phyloP scores from a whole-genome alignment of 2,797 vertebrate species.

The Sarcoramphus papa region DNA sequence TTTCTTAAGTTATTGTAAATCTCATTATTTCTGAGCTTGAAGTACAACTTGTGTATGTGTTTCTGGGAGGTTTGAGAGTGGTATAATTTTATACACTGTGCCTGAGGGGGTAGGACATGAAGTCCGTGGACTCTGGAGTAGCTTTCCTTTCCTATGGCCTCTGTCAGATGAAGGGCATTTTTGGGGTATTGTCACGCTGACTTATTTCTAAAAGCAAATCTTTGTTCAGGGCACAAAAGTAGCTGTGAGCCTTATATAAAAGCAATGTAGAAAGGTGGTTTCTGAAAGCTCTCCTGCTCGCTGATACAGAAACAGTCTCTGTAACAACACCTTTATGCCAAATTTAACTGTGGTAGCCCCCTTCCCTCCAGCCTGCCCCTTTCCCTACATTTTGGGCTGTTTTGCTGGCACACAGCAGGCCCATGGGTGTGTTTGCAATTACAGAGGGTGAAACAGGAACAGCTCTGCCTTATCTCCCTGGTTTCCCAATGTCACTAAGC shows the following conservation, averaged over 20 bases:
- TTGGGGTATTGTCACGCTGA: background rate
- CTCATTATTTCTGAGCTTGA: background rate
- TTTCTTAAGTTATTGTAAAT: background rate
- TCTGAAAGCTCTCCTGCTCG: background rate
- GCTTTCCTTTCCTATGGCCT: background rate
- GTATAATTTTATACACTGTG: background rate
- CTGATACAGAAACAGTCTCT: background rate
- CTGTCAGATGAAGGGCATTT: background rate
- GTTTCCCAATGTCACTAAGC: slow-evolving; percentile 84
- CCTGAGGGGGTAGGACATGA: background rate
- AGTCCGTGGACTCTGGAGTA: background rate
- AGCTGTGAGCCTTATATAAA: background rate
- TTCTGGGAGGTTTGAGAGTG: background rate
- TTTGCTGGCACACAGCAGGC: slow-evolving; percentile 76
- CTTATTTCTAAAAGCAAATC: background rate
- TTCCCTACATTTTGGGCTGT: slow-evolving; percentile 57
- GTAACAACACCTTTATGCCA: background rate
- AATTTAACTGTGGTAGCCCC: background rate
- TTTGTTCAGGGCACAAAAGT: background rate
- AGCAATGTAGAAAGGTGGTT: background rate
- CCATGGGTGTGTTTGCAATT: slow-evolving; percentile 78
- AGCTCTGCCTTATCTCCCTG: slow-evolving; percentile 86
- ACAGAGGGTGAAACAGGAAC: slow-evolving; percentile 90
- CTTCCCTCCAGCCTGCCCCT: slow-evolving; percentile 25
- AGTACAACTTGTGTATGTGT: background rate